Base-by-base conservation (phyloP, 2,888 invertebrate species). In the Chymomyza fuscimana region DNA sequence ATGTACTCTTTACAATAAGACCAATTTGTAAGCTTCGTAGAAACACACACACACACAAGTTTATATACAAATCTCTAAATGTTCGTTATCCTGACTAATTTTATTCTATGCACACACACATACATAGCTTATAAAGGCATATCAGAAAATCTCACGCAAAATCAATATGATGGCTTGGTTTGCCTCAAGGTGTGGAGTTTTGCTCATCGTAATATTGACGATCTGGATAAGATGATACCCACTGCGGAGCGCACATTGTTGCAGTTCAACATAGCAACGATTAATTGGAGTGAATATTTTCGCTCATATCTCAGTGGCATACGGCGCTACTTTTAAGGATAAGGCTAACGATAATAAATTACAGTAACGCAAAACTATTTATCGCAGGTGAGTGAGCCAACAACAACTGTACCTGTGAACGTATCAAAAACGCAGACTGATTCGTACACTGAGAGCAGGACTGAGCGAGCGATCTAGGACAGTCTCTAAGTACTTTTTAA, bases 271-370 rank as follows among this genome's bases (percentile, higher is more conserved):
- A 93, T 95, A 72, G 92, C 92, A 50, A 92, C 93, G 65, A 93
- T 96, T 72, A 92, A 95, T 88, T 96, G 96, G 96, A 90, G 93
- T 59, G 90, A 92, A 63, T 96, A 95, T 89, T 94, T 95, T 85
- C 92, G 93, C 74, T 93, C 92, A 68, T 96, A 96, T 89, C 92
- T 95, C 61, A 93, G 93, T 81, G 96, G 96, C 54, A 93, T 95
- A 67, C 93, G 95, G 79, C 91, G 93, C 72, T 95, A 94, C 90
- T 92, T 96, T 96, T 77, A 95, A 95, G 89, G 96, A 96, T 84
- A 89, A 81, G 62, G 95, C 96, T 81, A 85, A 82, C 77, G 86
- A 89, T 81, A 82, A 81, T 71, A 88, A 90, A 88, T 87, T 90
- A 83, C 82, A 89, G 73, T 82, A 89, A 76, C 84, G 90, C 63